Conservation (phyloP, 1,140 invertebrate species). For the Drosophila carrolli region DNA sequence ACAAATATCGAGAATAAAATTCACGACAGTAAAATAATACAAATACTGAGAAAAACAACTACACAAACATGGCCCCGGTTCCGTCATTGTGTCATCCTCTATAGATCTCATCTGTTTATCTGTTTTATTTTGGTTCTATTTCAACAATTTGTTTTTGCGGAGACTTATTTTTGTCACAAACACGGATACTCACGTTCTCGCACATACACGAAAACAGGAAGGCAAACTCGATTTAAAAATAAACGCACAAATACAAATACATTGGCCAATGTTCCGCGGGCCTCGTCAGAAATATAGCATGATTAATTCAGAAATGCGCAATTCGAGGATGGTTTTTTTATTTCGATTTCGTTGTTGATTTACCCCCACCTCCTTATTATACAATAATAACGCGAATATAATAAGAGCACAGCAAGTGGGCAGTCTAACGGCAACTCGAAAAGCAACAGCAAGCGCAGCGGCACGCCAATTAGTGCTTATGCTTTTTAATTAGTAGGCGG, state of each 20-base stretch:
- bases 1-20: constrained; percentile 37
- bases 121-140: constrained; percentile 58
- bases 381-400: constrained; percentile 55
- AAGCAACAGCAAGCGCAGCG: constrained; percentile 53
- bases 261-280: constrained; percentile 66
- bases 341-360: constrained; percentile 12
- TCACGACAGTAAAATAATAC: constrained; percentile 28
- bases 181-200: constrained; percentile 24
- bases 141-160: constrained; percentile 71
- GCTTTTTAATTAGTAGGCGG: constrained; percentile 74
- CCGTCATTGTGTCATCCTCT: constrained; percentile 35
- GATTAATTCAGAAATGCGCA: constrained; percentile 71
- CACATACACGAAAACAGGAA: constrained; percentile 22
- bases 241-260: constrained; percentile 72
- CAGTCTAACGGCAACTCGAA: constrained; percentile 30
- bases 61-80: constrained; percentile 23
- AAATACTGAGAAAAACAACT: constrained; percentile 32
- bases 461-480: constrained; percentile 77
- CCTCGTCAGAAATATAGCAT: constrained; percentile 71
- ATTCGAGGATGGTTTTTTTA: constrained; percentile 22
- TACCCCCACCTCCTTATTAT: constrained; percentile 40
- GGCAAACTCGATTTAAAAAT: constrained; percentile 78
- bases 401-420: constrained; percentile 65
- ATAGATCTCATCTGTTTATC: constrained; percentile 22
- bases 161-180: constrained; percentile 72